Conservation (phyloP, 2,113 vertebrate genomes). For the Sinosuthora webbiana region DNA sequence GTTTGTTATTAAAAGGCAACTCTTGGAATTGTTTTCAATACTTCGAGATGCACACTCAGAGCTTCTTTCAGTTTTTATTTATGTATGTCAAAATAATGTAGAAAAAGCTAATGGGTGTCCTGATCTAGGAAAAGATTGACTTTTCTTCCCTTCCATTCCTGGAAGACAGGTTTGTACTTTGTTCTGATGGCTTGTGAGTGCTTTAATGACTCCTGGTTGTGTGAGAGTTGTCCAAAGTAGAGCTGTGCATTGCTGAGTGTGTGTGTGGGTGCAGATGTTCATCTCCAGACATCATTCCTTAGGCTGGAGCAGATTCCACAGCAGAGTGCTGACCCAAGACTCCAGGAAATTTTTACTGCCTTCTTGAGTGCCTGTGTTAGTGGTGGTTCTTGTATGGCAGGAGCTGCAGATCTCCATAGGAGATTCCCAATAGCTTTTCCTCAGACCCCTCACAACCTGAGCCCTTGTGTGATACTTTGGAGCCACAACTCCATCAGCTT, state of each 20-base stretch:
- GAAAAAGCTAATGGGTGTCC: neutral
- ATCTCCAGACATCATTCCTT: fast-evolving
- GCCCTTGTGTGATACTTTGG: neutral
- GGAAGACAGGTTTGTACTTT: neutral
- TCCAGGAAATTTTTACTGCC: neutral
- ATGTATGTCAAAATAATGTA: neutral
- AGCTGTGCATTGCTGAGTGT: neutral
- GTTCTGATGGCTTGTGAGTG: neutral
- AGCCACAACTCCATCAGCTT: neutral
- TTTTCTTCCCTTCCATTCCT: neutral
- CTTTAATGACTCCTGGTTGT: neutral
- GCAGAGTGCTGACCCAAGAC: neutral
- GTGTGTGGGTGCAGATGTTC: too few relatives aligned
- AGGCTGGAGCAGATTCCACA: neutral
- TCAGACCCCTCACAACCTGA: neutral
- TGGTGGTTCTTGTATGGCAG: neutral
- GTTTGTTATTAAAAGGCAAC: neutral
- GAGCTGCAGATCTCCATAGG: neutral
- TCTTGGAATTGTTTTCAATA: neutral
- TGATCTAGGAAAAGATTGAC: neutral
- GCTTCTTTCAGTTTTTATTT: neutral
- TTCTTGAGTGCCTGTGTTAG: neutral
- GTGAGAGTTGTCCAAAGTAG: neutral
- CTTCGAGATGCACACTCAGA: neutral
- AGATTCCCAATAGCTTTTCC: neutral